Evolutionary conservation across 1,140 invertebrate species (phyloP).

Genomic region (Papilio xuthus): DNA sequence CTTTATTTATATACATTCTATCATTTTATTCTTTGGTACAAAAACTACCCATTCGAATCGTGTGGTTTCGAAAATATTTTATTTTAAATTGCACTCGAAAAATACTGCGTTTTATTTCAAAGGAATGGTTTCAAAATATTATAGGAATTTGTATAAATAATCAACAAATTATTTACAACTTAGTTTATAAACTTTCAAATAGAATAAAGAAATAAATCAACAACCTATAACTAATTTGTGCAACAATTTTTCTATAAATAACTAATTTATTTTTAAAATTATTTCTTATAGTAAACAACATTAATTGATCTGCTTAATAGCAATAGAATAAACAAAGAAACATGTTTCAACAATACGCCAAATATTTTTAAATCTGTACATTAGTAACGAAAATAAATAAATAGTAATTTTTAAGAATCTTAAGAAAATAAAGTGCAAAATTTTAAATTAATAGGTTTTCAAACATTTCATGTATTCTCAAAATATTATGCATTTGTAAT

Average conservation of each 20-base stretch:
- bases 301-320: constrained; percentile 5
- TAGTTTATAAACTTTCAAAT: constrained; percentile 63
- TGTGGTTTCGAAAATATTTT: constrained; percentile 52
- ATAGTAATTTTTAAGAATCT: not conserved
- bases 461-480: not conserved
- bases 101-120: constrained; percentile 64
- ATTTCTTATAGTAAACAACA: constrained; percentile 25
- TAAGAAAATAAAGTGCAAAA: constrained; percentile 4
- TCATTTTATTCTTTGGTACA: constrained; percentile 75
- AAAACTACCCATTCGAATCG: constrained; percentile 65
- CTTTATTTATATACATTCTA: constrained; percentile 70
- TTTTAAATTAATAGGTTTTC: not conserved
- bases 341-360: not conserved
- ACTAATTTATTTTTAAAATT: constrained; percentile 28
- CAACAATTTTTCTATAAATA: constrained; percentile 38
- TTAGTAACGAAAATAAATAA: not conserved
- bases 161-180: constrained; percentile 76
- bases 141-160: constrained; percentile 54
- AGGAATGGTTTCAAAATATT: constrained; percentile 12
- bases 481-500: not conserved
- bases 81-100: constrained; percentile 73
- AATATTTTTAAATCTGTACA: constrained; percentile 21
- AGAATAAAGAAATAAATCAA: constrained; percentile 59
- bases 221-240: constrained; percentile 56
- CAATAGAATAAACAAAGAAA: not conserved